A percentile compares a stretch with the other conserved stretches of the same genome.
These are phyloP conservation scores for Cephus spinipes DNA, from an alignment of 2,888 invertebrate genomes.

Conservation along the genomic window DNA sequence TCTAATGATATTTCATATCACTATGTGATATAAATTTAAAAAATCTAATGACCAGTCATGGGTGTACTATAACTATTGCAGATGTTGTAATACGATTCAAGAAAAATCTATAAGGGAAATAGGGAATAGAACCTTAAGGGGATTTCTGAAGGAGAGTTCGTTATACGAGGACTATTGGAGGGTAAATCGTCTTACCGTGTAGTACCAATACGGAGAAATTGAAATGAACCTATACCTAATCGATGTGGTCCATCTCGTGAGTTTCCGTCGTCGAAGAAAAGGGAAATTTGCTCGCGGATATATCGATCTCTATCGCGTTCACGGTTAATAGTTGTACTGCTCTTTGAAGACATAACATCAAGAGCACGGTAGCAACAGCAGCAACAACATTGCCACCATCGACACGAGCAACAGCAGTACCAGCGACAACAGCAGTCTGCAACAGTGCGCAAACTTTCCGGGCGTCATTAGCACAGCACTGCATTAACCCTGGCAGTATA, in stretches of 20 bases:
- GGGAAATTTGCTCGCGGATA: neutral
- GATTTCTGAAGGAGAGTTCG: neutral
- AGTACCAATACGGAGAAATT: neutral
- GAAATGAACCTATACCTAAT: neutral
- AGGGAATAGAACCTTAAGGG: neutral
- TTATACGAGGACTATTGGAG: neutral
- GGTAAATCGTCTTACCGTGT: neutral
- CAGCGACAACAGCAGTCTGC: slow-evolving; percentile 32
- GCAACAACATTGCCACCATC: neutral
- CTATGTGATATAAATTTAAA: neutral
- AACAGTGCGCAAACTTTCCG: slow-evolving; percentile 42
- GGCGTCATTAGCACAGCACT: slow-evolving; percentile 48
- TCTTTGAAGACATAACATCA: neutral
- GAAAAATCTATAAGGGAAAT: neutral
- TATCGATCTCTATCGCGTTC: neutral
- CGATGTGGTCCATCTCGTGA: neutral
- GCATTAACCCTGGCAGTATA: slow-evolving; percentile 20
- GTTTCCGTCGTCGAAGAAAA: slow-evolving; percentile 3
- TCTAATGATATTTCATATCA: neutral
- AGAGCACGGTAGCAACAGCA: neutral
- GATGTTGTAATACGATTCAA: neutral
- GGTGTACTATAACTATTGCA: neutral
- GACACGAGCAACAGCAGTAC: neutral
- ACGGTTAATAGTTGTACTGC: neutral
- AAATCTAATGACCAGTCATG: neutral